These are phyloP conservation scores for Bugulina stolonifera DNA, from an alignment of 2,888 invertebrate species.

Conservation along the genomic window DNA sequence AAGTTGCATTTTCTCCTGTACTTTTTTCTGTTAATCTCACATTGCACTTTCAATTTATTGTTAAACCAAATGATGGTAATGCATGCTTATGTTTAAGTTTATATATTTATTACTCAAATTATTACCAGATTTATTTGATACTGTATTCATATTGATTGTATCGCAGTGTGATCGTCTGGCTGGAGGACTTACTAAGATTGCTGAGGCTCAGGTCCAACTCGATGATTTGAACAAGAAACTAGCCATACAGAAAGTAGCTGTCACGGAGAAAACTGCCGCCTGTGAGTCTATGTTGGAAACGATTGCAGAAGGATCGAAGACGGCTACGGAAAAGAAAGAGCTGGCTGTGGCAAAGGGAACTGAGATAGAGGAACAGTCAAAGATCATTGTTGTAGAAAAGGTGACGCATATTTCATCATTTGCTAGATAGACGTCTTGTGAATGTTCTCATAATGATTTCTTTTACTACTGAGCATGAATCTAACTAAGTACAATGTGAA, in stretches of 20 bases:
- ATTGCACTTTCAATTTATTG: slow-evolving; percentile 27
- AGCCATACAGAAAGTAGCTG: slow-evolving; percentile 74
- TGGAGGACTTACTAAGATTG: slow-evolving; percentile 73
- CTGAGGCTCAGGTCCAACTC: slow-evolving; percentile 76
- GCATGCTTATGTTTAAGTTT: too few relatives aligned
- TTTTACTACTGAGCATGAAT: too few relatives aligned
- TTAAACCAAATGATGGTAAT: too few relatives aligned
- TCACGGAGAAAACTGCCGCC: slow-evolving; percentile 72
- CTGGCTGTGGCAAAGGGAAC: slow-evolving; percentile 72
- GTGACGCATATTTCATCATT: too few relatives aligned
- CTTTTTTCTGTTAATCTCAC: neutral
- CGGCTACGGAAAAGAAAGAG: slow-evolving; percentile 70
- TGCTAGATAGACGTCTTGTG: too few relatives aligned
- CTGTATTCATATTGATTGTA: too few relatives aligned
- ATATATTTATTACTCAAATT: too few relatives aligned
- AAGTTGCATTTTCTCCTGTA: too few relatives aligned
- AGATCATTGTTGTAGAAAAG: slow-evolving; percentile 73
- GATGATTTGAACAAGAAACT: slow-evolving; percentile 72
- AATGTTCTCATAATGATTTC: too few relatives aligned
- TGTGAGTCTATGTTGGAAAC: slow-evolving; percentile 72
- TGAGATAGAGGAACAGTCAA: slow-evolving; percentile 76
- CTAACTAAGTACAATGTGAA: too few relatives aligned
- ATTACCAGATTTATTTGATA: too few relatives aligned
- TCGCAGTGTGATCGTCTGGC: slow-evolving; percentile 64
- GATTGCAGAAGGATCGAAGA: slow-evolving; percentile 61